Conservation (phyloP, 2,888 invertebrate genomes). For the Phlogophora meticulosa region DNA sequence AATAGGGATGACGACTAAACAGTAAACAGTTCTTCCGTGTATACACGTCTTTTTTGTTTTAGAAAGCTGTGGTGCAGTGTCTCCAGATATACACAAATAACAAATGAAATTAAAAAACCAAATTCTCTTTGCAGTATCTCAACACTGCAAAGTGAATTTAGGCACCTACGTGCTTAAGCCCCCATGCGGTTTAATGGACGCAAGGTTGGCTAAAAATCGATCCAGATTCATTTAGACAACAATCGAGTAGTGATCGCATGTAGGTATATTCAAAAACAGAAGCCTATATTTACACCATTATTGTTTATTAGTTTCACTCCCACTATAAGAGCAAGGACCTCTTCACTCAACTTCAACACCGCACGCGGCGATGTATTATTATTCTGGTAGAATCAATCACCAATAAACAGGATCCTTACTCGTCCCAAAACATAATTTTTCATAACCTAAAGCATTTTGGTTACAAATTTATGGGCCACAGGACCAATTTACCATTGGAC, state of each 20-base stretch:
- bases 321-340: slow-evolving; percentile 46
- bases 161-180: no score
- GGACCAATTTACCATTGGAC: slow-evolving; percentile 74
- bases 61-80: no score
- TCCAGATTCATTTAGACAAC: background rate
- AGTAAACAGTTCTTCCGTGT: no score
- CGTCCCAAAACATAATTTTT: slow-evolving; percentile 69
- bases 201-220: no score
- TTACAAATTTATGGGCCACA: slow-evolving; percentile 64
- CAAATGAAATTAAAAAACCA: background rate
- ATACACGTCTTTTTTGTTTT: no score
- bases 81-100: no score
- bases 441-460: slow-evolving; percentile 64
- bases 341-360: slow-evolving; percentile 5
- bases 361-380: slow-evolving; percentile 41
- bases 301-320: slow-evolving; percentile 25
- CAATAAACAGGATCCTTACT: slow-evolving; percentile 59
- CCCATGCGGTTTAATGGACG: background rate
- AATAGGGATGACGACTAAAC: no score
- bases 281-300: slow-evolving; percentile 14
- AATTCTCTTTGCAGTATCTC: background rate
- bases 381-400: slow-evolving; percentile 50
- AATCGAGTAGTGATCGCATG: background rate
- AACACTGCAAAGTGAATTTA: no score
- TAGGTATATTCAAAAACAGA: slow-evolving; percentile 12